Base-by-base conservation (phyloP, 2,113 vertebrate species). In the Caranx ignobilis region DNA sequence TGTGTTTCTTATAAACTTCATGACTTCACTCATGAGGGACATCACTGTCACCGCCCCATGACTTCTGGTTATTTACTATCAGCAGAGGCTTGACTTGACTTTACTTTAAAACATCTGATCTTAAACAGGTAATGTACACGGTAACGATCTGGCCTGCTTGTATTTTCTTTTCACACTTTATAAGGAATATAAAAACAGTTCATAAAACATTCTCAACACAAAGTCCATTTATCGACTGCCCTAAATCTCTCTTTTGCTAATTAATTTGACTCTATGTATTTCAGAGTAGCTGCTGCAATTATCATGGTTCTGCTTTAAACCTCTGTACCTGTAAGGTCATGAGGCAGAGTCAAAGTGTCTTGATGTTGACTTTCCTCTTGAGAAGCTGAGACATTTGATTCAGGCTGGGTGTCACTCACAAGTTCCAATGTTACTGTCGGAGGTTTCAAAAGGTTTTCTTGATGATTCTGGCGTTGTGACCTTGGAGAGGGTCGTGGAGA, bases 391-490 rank as follows among this genome's bases (percentile, higher is more conserved):
- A 26, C 15, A 0, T n/a, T 60, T 6, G 65, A 34, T 60, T 89
- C 57, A 4, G 48, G 48, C 5, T 1, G 11, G 52, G 66, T 55
- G 11, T 89, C 87, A 0, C 48, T 82, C 57, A 91, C 81, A 0
- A 88, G 78, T 13, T 92, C 89, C 69, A 90, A 89, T 11, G 56
- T 89, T 1, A 89, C 76, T 1, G 4, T 65, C 0, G 87, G 86
- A 2, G 83, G 84, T 54, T 77, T 87, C 63, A 91, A 52, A 1
- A 32, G 31, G 0, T 12, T 59, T 19, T 81, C 75, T 0, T 47
- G n/a, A 6, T 59, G 13, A 13, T 56, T 69, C 37, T 65, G 71
- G 4, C 1, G 41, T 1, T 16, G 69, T 1, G 32, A 41, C 43
- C 4, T 43, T 0, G 79, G 72, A n/a, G 78, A 75, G 0, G 6